Evolutionary conservation across 2,113 vertebrate genomes (phyloP), one percentile per base, ranked within the genome.

Genomic region (Terrapene triunguis): DNA sequence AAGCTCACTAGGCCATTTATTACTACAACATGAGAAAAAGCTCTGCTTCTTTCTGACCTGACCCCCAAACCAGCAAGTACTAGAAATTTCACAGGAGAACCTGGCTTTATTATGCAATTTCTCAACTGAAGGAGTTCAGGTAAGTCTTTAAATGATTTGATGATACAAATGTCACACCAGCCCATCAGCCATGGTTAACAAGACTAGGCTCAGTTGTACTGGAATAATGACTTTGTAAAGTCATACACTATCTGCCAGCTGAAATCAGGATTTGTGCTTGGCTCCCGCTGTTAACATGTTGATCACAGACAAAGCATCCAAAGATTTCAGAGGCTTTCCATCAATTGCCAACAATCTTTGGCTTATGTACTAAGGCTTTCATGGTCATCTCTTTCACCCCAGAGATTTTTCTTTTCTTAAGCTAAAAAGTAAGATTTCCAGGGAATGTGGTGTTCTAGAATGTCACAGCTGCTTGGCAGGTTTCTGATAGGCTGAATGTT

Each of bases 261-360:
- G 92, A 97, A 97, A 95, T 96, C 97, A 88, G 89, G 93, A 96
- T 94, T 96, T 97, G 93, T 88, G 81, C 94, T 97, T 97, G 96
- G 96, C 95, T 95, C 81, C 50, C 4, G 3, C 85, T 96, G 90
- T 82, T 97, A 93, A 94, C 96, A 96, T 90, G 87, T 86, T 93
- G 91, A 93, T 95, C 93, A 95, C 85, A 95, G 95, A 92, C 55
- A 94, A 92, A 94, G 88, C 86, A 94, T 97, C 95, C 95, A 97
- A 96, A 93, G 95, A 95, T 97, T 96, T 97, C 95, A 97, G 96
- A 97, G 95, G 97, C 95, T 97, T 97, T 95, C 82, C 92, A 86
- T 96, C 97, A 97, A 89, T 92, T 96, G 97, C 96, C 96, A 97
- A 79, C 93, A 96, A 85, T 89, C 50, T 93, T 97, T 96, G 95